Percentiles rank a stretch among this genome's conserved stretches.
Evolutionary conservation across 30 jellyfish, hydroid and myxozoan species (phyloP).

Genomic region (Turritopsis rubra): DNA sequence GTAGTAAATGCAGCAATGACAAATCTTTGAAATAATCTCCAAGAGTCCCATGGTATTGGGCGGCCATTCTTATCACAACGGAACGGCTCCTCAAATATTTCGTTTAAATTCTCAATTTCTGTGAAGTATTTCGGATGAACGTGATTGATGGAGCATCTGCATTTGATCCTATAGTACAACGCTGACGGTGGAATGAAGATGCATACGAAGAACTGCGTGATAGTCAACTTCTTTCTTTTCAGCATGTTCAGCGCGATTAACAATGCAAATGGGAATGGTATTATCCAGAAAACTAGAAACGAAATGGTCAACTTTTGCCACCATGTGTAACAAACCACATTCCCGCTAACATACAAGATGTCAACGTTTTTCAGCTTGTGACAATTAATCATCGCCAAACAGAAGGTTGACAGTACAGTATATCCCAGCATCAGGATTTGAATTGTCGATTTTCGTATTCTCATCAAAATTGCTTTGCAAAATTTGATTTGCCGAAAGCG

Average conservation of each 20-base stretch:
- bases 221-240: neutral
- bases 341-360: neutral
- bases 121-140: neutral
- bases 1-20: neutral
- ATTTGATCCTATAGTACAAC: neutral
- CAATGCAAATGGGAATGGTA: constrained; percentile 9
- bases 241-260: neutral
- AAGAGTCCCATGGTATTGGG: constrained; percentile 4
- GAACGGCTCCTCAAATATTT: constrained; percentile 1
- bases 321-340: constrained; percentile 6
- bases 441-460: neutral
- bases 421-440: neutral
- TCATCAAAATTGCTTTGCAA: neutral
- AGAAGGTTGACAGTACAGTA: neutral
- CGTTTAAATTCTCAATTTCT: neutral
- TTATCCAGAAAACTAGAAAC: constrained; percentile 1
- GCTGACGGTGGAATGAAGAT: neutral
- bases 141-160: neutral
- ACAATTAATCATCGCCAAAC: neutral
- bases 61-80: neutral
- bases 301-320: neutral
- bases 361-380: neutral
- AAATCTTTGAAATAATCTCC: neutral
- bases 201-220: neutral
- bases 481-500: neutral